Conservation (phyloP, 2,888 invertebrate genomes). For the Thymelicus acteon region DNA sequence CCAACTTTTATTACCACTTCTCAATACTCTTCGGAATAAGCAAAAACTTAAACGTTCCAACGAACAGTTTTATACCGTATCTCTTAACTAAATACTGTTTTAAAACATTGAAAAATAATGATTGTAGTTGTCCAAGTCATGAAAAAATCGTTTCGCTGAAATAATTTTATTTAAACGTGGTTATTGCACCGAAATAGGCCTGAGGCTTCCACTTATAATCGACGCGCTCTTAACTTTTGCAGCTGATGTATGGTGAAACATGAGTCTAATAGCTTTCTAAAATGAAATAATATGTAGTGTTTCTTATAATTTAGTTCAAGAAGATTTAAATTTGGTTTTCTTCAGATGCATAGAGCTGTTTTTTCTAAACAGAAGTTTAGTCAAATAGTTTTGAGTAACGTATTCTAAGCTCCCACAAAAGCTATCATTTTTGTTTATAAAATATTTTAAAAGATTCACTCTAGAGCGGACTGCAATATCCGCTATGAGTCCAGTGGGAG, state of each 20-base stretch:
- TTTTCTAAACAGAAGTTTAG: conserved; percentile 37
- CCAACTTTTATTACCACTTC: too few relatives aligned
- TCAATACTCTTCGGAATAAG: too few relatives aligned
- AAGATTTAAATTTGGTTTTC: conserved; percentile 11
- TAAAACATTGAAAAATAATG: neutral
- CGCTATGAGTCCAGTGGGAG: conserved; percentile 49
- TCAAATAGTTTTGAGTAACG: conserved; percentile 42
- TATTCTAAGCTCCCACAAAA: conserved; percentile 44
- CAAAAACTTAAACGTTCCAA: too few relatives aligned
- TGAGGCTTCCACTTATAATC: conserved; percentile 19
- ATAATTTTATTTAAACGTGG: conserved; percentile 2
- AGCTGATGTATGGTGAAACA: conserved; percentile 24
- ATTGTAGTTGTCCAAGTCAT: neutral
- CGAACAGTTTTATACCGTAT: too few relatives aligned
- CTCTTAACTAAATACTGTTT: too few relatives aligned
- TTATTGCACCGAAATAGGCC: conserved; percentile 11
- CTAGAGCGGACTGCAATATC: conserved; percentile 49
- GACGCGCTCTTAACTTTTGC: conserved; percentile 13
- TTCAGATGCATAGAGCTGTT: conserved; percentile 23
- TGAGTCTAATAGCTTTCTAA: conserved; percentile 10
- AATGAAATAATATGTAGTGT: conserved; percentile 1
- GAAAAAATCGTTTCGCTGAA: conserved; percentile 8
- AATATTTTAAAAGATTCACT: conserved; percentile 56
- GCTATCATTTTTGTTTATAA: conserved; percentile 47
- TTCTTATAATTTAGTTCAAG: neutral